Evolutionary conservation across 2,113 vertebrate genomes (phyloP), one percentile per base, ranked within the genome.

Genomic region (Cinclus cinclus): DNA sequence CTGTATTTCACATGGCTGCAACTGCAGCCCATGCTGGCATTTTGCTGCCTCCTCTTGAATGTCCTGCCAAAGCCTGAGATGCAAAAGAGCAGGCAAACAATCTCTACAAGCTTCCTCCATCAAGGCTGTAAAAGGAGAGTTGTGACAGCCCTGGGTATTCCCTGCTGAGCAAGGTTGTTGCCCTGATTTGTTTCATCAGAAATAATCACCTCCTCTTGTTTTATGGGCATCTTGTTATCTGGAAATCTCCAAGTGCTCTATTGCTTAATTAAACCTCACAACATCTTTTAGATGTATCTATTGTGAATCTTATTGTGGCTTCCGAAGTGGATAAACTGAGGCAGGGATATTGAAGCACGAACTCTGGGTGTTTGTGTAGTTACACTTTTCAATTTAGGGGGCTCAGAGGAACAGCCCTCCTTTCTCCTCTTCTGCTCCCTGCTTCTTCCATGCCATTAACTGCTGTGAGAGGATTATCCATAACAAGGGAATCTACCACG

Each of bases 201-300:
- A 95, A 69, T 71, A 92, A 88, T 87, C 83, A 42, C 64, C 84
- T 68, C 44, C 59, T 89, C 59, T 87, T 62, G 64, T 83, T 85
- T 44, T 56, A 75, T 6, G 2, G 65, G 39, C 7, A 5, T 44
- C 53, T 91, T 71, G 56, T 95, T 90, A 96, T 90, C 85, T 84
- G 71, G 60, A 86, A 53, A 95, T 95, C 83, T 94, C 56, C 12
- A 47, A 74, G 77, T 62, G 56, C 24, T 87, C 69, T 49, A 81
- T 65, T 94, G 92, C 82, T 94, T 92, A 96, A 93, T 95, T 96
- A 95, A 85, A 60, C 35, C 9, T 87, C 52, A 37, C 42, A 89
- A 59, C 50, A 93, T 49, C 88, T 91, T 84, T 94, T 63, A 84
- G 77, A 28, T 73, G 27, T 83, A 84, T 69, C 78, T 80, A 28